Evolutionary conservation across 2,797 vertebrate species (phyloP).

Genomic region (Coccyzus lansbergi): DNA sequence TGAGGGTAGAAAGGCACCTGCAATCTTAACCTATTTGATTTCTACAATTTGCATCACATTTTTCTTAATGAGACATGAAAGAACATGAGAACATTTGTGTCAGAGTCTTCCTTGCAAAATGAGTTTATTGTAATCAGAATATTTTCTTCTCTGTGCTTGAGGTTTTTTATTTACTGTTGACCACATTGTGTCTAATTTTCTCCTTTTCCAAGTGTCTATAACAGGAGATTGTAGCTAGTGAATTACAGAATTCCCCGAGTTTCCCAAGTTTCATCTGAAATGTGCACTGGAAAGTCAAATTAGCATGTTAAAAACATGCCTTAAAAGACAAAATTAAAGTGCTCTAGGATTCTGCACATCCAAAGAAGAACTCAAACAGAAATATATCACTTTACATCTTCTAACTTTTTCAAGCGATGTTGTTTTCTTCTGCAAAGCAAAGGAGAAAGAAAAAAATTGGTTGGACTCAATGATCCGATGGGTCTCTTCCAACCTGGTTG

Average conservation of each 20-base stretch:
- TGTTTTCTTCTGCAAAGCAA: not conserved
- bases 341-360: not conserved
- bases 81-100: not conserved
- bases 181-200: not conserved
- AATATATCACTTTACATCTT: not conserved
- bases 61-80: not conserved
- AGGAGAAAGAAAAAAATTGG: not conserved
- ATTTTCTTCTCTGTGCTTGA: not conserved
- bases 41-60: not conserved
- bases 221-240: not conserved
- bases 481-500: no score
- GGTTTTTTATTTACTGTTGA: not conserved
- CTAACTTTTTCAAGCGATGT: not conserved
- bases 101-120: not conserved
- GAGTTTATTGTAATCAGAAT: not conserved
- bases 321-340: not conserved
- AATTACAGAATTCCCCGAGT: not conserved
- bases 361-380: not conserved
- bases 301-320: not conserved
- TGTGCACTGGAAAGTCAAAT: not conserved
- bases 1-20: not conserved
- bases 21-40: not conserved
- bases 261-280: not conserved
- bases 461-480: no score
- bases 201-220: not conserved